These are phyloP conservation scores for Terrapene triunguis DNA, from an alignment of 2,113 vertebrate species.

Conservation along the genomic window DNA sequence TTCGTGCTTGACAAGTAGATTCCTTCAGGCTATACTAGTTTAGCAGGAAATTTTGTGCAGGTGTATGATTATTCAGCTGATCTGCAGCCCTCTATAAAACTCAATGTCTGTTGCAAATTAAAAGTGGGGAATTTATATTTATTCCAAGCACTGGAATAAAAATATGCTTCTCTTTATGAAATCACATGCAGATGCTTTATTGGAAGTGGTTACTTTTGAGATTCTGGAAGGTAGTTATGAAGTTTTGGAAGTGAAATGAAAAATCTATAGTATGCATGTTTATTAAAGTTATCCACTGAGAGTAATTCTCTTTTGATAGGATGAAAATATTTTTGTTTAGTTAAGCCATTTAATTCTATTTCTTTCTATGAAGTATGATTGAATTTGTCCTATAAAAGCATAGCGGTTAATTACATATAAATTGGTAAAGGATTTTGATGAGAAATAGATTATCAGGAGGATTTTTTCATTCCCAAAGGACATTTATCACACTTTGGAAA, in stretches of 20 bases:
- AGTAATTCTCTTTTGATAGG: background rate
- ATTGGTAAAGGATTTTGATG: background rate
- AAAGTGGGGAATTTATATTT: slow-evolving; percentile 23
- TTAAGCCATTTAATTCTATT: background rate
- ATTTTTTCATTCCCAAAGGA: background rate
- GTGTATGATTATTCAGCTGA: slow-evolving; percentile 73
- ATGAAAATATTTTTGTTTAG: background rate
- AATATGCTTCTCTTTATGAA: slow-evolving; percentile 2
- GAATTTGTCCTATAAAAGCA: background rate
- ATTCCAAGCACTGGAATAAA: slow-evolving; percentile 44
- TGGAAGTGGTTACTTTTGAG: background rate
- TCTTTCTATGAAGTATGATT: background rate
- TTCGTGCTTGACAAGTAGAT: slow-evolving; percentile 51
- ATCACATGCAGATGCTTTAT: background rate
- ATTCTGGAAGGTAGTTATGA: background rate
- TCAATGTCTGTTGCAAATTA: slow-evolving; percentile 57
- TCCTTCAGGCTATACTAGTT: slow-evolving; percentile 34
- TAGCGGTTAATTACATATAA: background rate
- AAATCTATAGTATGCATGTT: background rate
- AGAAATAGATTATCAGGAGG: background rate
- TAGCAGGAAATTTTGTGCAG: slow-evolving; percentile 65
- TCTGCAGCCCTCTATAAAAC: slow-evolving; percentile 64
- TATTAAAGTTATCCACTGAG: background rate
- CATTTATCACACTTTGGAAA: fast-evolving
- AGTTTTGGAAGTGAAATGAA: background rate